phyloP scores from a whole-genome alignment of 2,888 invertebrate species.

The Cataglyphis albicans region DNA sequence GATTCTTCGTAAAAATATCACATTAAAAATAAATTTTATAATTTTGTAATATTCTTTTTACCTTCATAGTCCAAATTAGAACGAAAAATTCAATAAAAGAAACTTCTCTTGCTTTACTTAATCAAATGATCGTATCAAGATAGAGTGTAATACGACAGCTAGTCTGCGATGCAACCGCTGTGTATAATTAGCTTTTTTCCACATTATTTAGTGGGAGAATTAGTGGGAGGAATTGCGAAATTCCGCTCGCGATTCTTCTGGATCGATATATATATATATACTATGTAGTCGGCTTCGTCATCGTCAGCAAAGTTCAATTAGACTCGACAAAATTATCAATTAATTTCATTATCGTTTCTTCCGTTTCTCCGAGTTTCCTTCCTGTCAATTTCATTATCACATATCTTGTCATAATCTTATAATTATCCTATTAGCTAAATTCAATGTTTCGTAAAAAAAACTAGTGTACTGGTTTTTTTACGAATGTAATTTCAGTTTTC shows the following conservation, averaged over 20 bases:
- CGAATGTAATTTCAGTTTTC: not conserved
- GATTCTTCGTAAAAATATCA: conserved; percentile 3
- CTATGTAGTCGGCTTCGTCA: conserved; percentile 49
- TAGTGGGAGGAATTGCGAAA: conserved; percentile 72
- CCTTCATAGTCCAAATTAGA: not conserved
- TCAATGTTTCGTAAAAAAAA: not conserved
- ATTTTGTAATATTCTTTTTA: not conserved
- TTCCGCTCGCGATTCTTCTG: conserved; percentile 68
- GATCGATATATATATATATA: too few relatives aligned
- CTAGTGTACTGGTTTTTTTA: not conserved
- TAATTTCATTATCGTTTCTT: conserved; percentile 67
- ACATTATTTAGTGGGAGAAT: conserved; percentile 74
- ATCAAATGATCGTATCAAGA: conserved; percentile 56
- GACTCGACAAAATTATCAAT: conserved; percentile 59
- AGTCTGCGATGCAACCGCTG: conserved; percentile 59
- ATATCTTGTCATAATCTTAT: conserved; percentile 26
- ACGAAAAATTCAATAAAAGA: conserved; percentile 13
- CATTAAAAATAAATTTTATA: conserved; percentile 1
- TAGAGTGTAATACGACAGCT: conserved; percentile 52
- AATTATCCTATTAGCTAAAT: not conserved
- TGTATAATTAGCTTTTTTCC: conserved; percentile 78
- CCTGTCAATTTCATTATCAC: conserved; percentile 33
- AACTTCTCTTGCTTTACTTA: conserved; percentile 19
- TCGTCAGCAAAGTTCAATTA: conserved; percentile 66
- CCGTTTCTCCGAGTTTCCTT: conserved; percentile 33